These are phyloP conservation scores for Callosobruchus maculatus DNA, from an alignment of 2,888 invertebrate genomes.

Conservation along the genomic window DNA sequence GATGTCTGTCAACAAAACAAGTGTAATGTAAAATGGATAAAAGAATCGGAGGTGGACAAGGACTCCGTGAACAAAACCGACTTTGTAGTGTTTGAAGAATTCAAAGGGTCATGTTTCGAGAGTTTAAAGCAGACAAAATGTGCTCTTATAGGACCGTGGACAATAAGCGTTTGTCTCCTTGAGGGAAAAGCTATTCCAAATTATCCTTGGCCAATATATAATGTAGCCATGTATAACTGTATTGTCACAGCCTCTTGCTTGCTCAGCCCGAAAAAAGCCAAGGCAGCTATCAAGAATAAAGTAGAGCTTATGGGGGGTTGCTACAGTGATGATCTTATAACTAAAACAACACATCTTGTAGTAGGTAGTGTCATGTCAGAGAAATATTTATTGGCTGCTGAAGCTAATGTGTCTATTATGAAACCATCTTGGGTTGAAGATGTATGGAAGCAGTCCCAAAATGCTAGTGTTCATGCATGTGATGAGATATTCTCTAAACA, in stretches of 20 bases:
- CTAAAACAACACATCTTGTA: slow-evolving; percentile 75
- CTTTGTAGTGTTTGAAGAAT: slow-evolving; percentile 75
- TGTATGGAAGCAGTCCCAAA: slow-evolving; percentile 72
- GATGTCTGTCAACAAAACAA: slow-evolving; percentile 55
- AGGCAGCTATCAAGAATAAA: slow-evolving; percentile 60
- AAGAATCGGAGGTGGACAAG: slow-evolving; percentile 57
- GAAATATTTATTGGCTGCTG: slow-evolving; percentile 74
- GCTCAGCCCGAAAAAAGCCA: slow-evolving; percentile 37
- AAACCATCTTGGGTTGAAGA: slow-evolving; percentile 73
- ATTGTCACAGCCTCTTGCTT: slow-evolving; percentile 60
- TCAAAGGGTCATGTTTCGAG: slow-evolving; percentile 70
- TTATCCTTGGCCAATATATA: slow-evolving; percentile 72
- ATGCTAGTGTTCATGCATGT: slow-evolving; percentile 58
- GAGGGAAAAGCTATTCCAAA: slow-evolving; percentile 72
- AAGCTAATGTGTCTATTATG: slow-evolving; percentile 69
- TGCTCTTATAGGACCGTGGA: slow-evolving; percentile 80
- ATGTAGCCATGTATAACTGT: slow-evolving; percentile 74
- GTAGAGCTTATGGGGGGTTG: slow-evolving; percentile 77
- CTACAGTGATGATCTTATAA: slow-evolving; percentile 61
- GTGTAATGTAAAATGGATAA: slow-evolving; percentile 62
- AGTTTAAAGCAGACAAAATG: slow-evolving; percentile 62
- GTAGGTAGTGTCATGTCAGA: slow-evolving; percentile 72
- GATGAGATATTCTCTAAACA: slow-evolving; percentile 61
- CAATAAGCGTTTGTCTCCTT: slow-evolving; percentile 69
- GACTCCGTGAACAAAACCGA: slow-evolving; percentile 61